Evolutionary conservation across 37 sponge, comb jelly and placozoan species (phyloP).

Genomic region (Diacarnus erythraeanus): DNA sequence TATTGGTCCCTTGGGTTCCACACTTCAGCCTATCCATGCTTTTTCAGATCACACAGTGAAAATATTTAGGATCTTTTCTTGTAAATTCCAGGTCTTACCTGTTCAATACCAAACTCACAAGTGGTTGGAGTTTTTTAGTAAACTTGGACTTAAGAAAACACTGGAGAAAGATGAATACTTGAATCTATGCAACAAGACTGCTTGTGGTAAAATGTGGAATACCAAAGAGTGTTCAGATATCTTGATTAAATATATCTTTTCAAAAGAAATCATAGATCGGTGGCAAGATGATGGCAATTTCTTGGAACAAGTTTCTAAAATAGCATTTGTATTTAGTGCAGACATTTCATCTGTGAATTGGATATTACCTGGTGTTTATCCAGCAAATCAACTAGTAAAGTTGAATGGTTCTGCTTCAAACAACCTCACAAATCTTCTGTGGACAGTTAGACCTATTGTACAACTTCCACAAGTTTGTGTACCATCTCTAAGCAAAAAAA

Average conservation of each 20-base stretch:
- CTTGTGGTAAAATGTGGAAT: not conserved
- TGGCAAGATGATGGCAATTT: constrained; percentile 23
- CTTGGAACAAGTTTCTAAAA: constrained; percentile 7
- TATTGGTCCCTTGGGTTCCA: constrained; percentile 16
- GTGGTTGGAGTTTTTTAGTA: constrained; percentile 48
- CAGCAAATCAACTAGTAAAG: not conserved
- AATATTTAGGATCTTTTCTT: constrained; percentile 28
- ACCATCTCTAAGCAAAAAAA: not conserved
- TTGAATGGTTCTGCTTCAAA: constrained; percentile 12
- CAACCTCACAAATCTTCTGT: constrained; percentile 9
- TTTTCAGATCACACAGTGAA: constrained; percentile 17
- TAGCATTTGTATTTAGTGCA: constrained; percentile 29
- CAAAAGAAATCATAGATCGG: not conserved
- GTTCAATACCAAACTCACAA: not conserved
- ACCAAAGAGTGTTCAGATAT: constrained; percentile 3
- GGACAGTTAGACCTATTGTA: constrained; percentile 59
- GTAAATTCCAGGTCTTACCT: constrained; percentile 23
- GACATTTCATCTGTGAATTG: constrained; percentile 15
- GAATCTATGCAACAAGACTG: constrained; percentile 1
- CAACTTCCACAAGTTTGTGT: not conserved
- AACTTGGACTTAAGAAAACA: not conserved
- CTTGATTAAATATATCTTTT: constrained; percentile 33
- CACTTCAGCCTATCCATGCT: constrained; percentile 6
- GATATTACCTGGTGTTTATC: constrained; percentile 18
- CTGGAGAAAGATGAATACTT: constrained; percentile 21